Percentiles rank a stretch among this genome's conserved stretches.
These are phyloP conservation scores for Cottoperca gobio DNA, from an alignment of 2,797 vertebrate genomes.

Conservation along the genomic window DNA sequence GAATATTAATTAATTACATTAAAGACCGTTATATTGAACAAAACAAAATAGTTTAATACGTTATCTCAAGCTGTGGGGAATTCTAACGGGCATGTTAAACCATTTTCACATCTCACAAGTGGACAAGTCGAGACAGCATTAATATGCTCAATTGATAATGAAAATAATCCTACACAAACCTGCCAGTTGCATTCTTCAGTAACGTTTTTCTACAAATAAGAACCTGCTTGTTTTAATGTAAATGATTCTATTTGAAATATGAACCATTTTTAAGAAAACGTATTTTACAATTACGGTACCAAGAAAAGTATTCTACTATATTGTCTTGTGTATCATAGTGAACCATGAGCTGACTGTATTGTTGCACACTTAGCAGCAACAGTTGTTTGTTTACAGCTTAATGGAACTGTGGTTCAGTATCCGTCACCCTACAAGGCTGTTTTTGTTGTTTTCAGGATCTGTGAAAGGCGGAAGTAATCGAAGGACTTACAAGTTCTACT, in stretches of 20 bases:
- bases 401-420: not conserved
- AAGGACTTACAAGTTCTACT: constrained; percentile 23
- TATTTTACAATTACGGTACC: not conserved
- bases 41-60: not conserved
- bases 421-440: not conserved
- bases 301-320: too few species aligned
- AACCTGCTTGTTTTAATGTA: too few species aligned
- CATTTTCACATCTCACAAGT: not conserved
- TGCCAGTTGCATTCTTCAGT: not conserved
- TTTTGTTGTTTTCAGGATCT: constrained; percentile 22
- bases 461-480: constrained; percentile 29
- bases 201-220: not conserved
- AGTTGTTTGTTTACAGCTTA: constrained; percentile 1
- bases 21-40: not conserved
- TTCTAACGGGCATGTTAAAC: not conserved
- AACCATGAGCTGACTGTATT: not conserved
- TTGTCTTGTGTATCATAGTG: not conserved
- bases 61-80: not conserved
- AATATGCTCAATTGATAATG: too few species aligned
- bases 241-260: not conserved
- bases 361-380: not conserved
- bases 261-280: too few species aligned
- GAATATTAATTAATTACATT: not conserved
- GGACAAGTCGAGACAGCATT: too few species aligned
- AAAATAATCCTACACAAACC: not conserved